Base-by-base conservation (phyloP, 2,888 invertebrate species). In the Fragum fragum region DNA sequence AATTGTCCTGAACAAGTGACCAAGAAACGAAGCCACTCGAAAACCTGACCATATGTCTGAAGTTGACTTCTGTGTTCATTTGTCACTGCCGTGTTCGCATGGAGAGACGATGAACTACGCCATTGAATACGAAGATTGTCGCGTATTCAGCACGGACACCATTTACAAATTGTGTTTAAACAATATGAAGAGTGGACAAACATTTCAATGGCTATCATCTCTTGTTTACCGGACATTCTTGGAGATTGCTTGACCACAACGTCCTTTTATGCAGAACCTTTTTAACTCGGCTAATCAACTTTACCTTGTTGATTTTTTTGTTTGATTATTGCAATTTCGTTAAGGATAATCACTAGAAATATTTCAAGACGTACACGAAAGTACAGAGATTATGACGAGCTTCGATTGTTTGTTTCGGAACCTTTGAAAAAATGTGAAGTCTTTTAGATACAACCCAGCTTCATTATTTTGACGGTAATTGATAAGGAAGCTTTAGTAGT, bases 141-240 rank as follows among this genome's bases (percentile, higher is more conserved):
- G 42, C 11, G 66, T 26, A 66, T 66, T 66, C 66, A 53, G 16
- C 66, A 63, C 14, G 66, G 47, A 66, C 66, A 66, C 66, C 66
- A 53, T 78, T 68, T 77, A 77, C 82, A 82, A 82, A 85, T 85
- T 85, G 82, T 76, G 73, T 61, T 76, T 71, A 85, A 85, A 85
- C 80, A 85, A 36, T 71, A 32, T 85, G 73, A 70, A 85, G 85
- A 73, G 85, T 61, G 76, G 53, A 66, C 79, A 77, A 82, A 79
- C 79, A 81, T 36, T 72, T 70, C 63, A 72, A 66, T 66, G 66
- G 66, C 66, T 66, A 66, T 66, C 66, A 66, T 66, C 66, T 42
- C 66, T 66, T 66, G 66, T 66, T 66, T 66, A 66, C 66, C 6
- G 42, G 66, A 42, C 66, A 42, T 42, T 66, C 66, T 66, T 23